Conservation (phyloP, 2,888 invertebrate species). For the Mesopsocus fuscifrons region DNA sequence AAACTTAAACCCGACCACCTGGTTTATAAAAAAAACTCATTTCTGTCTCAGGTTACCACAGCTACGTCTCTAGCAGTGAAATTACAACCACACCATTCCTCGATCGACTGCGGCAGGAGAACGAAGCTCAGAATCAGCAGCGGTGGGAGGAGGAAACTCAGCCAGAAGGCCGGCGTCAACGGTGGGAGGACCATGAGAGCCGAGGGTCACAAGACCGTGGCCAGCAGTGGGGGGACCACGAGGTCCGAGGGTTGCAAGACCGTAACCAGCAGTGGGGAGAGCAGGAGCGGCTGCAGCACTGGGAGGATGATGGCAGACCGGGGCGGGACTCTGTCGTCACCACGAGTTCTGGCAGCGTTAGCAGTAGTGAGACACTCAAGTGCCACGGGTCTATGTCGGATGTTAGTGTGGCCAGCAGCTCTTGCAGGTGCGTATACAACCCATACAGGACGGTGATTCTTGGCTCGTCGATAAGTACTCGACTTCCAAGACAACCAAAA, state of each 20-base stretch:
- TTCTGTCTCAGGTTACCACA: slow-evolving; percentile 50
- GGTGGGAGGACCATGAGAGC: too few species aligned
- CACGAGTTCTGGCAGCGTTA: slow-evolving; percentile 29
- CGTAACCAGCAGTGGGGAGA: slow-evolving; percentile 33
- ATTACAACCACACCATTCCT: slow-evolving; percentile 57
- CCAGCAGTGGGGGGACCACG: too few species aligned
- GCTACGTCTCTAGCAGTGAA: slow-evolving; percentile 59
- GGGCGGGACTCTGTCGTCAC: slow-evolving; percentile 1
- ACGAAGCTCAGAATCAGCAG: slow-evolving; percentile 30
- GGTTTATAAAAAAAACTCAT: too few species aligned
- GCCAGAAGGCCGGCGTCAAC: too few species aligned
- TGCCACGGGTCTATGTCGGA: slow-evolving; percentile 62
- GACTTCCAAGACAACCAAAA: too few species aligned
- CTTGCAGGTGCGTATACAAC: slow-evolving; percentile 10
- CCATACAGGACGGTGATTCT: not conserved
- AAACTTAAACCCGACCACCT: too few species aligned
- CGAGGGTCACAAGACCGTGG: too few species aligned
- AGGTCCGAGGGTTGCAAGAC: slow-evolving; percentile 18
- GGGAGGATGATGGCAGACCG: slow-evolving; percentile 9
- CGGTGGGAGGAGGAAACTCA: too few species aligned
- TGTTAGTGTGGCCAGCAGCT: slow-evolving; percentile 40
- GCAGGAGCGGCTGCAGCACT: slow-evolving; percentile 28
- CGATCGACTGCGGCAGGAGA: slow-evolving; percentile 41
- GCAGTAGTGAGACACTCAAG: slow-evolving; percentile 57
- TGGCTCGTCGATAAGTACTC: not conserved